A percentile compares a stretch with the other conserved stretches of the same genome.
Evolutionary conservation across 1,140 invertebrate genomes (phyloP).

Genomic region (Leptopilina clavipes): DNA sequence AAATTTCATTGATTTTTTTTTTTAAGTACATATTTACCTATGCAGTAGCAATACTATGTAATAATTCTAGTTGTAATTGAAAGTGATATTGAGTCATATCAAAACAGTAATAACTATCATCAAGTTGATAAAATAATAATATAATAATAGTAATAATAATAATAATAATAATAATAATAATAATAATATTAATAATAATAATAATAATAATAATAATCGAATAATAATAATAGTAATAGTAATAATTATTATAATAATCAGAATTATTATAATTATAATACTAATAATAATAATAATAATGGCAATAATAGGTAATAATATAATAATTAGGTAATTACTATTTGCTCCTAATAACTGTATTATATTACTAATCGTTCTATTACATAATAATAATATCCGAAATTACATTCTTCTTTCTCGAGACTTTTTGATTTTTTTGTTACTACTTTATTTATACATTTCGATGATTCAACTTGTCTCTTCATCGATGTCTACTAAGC

Average conservation of each 20-base stretch:
- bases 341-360: constrained; percentile 57
- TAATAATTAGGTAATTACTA: constrained; percentile 43
- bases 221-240: constrained; percentile 61
- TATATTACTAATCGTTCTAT: constrained; percentile 46
- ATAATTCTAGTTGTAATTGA: constrained; percentile 47
- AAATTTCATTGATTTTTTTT: constrained; percentile 39
- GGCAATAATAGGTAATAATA: constrained; percentile 64
- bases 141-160: constrained; percentile 37
- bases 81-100: constrained; percentile 51
- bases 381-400: constrained; percentile 61
- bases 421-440: neutral
- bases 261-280: constrained; percentile 60
- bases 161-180: too few species aligned
- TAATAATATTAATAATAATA: too few species aligned
- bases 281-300: constrained; percentile 54
- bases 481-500: constrained; percentile 11
- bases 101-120: constrained; percentile 56
- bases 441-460: constrained; percentile 35
- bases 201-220: too few species aligned
- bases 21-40: constrained; percentile 58
- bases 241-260: constrained; percentile 58
- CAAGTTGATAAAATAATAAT: constrained; percentile 52
- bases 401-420: constrained; percentile 38
- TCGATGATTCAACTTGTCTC: neutral
- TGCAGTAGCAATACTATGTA: constrained; percentile 44